Base-by-base conservation (phyloP, 2,888 invertebrate species). In the Tiliacea aurago region DNA sequence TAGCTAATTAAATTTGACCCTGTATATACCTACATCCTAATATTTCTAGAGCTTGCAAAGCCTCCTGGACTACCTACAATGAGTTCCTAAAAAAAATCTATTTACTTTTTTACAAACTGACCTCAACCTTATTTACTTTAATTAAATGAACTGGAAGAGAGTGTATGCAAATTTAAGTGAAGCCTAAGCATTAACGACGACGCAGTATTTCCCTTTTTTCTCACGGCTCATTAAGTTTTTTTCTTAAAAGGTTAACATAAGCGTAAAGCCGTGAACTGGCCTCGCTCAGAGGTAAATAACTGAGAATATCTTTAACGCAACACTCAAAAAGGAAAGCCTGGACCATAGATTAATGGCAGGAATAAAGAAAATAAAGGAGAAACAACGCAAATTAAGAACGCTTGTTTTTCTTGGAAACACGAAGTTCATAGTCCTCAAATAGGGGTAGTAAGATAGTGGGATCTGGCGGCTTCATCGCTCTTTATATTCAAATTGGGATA, bases 201-300 rank as follows among this genome's bases (percentile, higher is more conserved):
- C 73, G 80, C 56, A 81, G 80, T 89, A 83, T 88, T 90, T 88
- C 89, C 90, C 90, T 91, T 90, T 90, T 89, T 88, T 85, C 86
- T 88, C 85, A 92, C 87, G 90, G 91, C 89, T 93, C 93, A 94
- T 93, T 94, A 91, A 85, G 85, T 92, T 90, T 92, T 92, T 94
- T 93, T 93, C 93, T 94, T 92, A 92, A 93, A 93, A 93, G 91
- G 93, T 90, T 92, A 92, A 94, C 88, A 91, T 86, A 90, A 87
- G 92, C 93, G 90, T 91, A 87, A 90, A 88, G 88, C 91, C 93
- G 92, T 94, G 86, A 94, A 93, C 88, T 82, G 87, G 86, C 81
- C 83, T 76, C 74, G 86, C 83, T 84, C 78, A 85, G 81, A 86
- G 88, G 90, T 88, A 89, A 91, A 91, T 79, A 88, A 88, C 88